Evolutionary conservation across 1,140 invertebrate species (phyloP).

Genomic region (Drosophila mayri): DNA sequence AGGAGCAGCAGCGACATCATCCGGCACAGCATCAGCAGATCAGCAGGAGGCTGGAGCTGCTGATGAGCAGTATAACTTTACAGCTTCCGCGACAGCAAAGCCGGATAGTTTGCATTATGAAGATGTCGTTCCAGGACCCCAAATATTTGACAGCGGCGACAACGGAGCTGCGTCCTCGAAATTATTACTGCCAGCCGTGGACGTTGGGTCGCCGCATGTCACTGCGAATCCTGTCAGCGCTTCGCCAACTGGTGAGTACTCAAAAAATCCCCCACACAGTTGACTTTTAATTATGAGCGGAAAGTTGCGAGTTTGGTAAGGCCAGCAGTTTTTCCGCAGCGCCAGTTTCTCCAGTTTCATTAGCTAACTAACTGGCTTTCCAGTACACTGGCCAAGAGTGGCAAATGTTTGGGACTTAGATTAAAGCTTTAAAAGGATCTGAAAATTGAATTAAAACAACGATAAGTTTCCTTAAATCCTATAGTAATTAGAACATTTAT

Average conservation of each 20-base stretch:
- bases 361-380: conserved; percentile 5
- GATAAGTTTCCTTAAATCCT: not conserved
- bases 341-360: conserved; percentile 1
- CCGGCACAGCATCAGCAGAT: conserved; percentile 34
- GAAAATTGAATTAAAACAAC: not conserved
- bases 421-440: no score
- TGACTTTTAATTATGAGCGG: conserved; percentile 81
- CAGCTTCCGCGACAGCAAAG: conserved; percentile 71
- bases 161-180: conserved; percentile 41
- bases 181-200: conserved; percentile 71
- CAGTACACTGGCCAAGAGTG: not conserved
- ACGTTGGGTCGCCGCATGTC: conserved; percentile 59
- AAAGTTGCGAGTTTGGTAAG: conserved; percentile 50
- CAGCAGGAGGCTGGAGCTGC: conserved; percentile 62
- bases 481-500: no score
- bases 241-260: conserved; percentile 71
- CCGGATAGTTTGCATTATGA: conserved; percentile 80
- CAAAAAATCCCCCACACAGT: conserved; percentile 53
- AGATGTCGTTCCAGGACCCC: conserved; percentile 66
- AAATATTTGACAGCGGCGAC: conserved; percentile 74
- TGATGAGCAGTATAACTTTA: conserved; percentile 76
- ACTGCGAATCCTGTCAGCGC: conserved; percentile 65
- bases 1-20: conserved; percentile 22
- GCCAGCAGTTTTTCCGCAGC: conserved; percentile 59
- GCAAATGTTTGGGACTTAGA: not conserved